Evolutionary conservation across 2,797 vertebrate genomes (phyloP), one percentile per base, ranked within the genome.

Genomic region (Takifugu rubripes): DNA sequence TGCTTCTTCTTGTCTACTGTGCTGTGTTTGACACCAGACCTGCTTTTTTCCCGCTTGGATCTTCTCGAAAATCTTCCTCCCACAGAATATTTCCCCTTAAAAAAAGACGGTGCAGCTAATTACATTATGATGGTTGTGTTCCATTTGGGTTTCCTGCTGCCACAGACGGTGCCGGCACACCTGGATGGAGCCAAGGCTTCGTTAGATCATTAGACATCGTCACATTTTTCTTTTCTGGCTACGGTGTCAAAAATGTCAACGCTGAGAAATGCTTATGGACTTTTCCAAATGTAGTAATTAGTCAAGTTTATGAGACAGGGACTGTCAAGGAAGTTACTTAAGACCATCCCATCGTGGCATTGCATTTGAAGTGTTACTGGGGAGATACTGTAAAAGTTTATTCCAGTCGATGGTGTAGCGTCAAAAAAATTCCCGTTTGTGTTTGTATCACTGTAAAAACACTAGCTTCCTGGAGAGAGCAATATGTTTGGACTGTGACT

Each of bases 21-120:
- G 36, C 36, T 40, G 33, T 40, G 31, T 29, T 4, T 33, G 36
- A 11, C 36, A 29, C 27, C 27, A 16, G 0, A 8, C 26, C 26
- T 26, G 48, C 25, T 3, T 26, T 49, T 16, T 5, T 26, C 12
- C 9, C 21, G 21, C 25, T 51, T 16, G 31, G n/a, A 31, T 51
- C 7, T 54, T 42, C 54, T 53, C 15, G 33, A 33, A 25, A 52
- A 21, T 49, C 12, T 25, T 49, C 29, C 25, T 45, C 31, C 6
- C n/a, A 15, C 1, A 51, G 27, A 31, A 10, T n/a, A 14, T 15
- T 26, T 3, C 17, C 45, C 24, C 10, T 16, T 5, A 33, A 12
- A 40, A 40, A 40, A 40, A 14, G 3, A 40, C 36, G 3, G 40
- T 65, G 64, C 21, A 40, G 50, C 64, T 65, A 56, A 65, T 25